A percentile compares a stretch with the other conserved stretches of the same genome.
phyloP scores from a whole-genome alignment of 2,113 vertebrate species.

The Falcunculus frontatus region DNA sequence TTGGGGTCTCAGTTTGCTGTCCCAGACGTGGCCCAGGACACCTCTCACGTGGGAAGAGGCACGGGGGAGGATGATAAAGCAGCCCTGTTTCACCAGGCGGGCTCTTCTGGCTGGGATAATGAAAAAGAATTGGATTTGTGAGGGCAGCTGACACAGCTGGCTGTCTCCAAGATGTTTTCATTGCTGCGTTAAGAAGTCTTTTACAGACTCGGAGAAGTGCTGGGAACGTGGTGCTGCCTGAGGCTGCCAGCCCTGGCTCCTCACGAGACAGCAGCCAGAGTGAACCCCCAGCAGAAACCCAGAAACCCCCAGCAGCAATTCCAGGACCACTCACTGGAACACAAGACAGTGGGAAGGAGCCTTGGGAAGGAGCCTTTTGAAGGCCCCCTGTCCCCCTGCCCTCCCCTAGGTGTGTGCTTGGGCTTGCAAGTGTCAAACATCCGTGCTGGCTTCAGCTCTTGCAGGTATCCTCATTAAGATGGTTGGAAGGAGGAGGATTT shows the following conservation, averaged over 20 bases:
- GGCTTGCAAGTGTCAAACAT: accelerated
- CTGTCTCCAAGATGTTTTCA: neutral
- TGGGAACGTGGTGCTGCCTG: neutral
- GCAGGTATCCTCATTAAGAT: neutral
- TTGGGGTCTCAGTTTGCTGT: neutral
- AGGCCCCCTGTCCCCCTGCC: neutral
- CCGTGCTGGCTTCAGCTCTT: neutral
- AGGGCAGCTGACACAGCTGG: constrained; percentile 11
- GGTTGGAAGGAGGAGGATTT: constrained; percentile 9
- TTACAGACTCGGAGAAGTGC: neutral
- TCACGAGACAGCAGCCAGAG: neutral
- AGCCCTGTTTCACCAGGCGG: neutral
- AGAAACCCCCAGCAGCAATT: neutral
- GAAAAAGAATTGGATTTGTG: neutral
- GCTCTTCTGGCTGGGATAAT: constrained; percentile 22
- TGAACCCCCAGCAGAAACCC: neutral
- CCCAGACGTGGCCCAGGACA: neutral
- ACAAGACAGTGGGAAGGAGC: neutral
- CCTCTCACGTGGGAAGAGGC: neutral
- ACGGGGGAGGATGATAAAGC: neutral
- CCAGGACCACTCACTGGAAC: neutral
- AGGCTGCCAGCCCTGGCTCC: neutral
- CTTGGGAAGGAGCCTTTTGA: neutral
- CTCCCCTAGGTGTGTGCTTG: accelerated
- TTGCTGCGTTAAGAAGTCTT: neutral